Conservation (phyloP, 2,113 vertebrate genomes). For the Cochlearius cochlearius region DNA sequence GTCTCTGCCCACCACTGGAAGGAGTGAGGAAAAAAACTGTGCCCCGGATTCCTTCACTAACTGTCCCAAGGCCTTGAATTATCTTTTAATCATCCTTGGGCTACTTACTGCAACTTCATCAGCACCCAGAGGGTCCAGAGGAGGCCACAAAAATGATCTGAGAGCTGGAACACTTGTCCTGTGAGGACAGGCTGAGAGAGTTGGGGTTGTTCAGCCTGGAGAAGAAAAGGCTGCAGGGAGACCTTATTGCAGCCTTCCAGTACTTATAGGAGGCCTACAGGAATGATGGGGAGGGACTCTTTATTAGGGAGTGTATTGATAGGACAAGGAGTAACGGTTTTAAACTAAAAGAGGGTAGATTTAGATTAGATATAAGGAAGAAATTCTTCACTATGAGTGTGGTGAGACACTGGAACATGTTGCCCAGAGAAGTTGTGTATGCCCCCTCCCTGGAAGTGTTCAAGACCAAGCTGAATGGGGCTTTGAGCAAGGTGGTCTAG, state of each 20-base stretch:
- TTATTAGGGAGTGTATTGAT: neutral
- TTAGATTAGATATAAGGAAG: neutral
- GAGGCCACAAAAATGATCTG: neutral
- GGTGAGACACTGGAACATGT: neutral
- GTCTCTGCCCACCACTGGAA: too few species aligned
- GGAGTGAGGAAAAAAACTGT: too few species aligned
- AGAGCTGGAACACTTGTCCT: neutral
- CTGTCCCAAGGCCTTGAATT: too few species aligned
- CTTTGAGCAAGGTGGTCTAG: neutral
- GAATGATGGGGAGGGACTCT: neutral
- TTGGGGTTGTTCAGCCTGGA: neutral
- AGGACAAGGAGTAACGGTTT: accelerated
- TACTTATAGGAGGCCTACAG: neutral
- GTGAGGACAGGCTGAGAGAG: neutral
- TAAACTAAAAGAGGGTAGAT: neutral
- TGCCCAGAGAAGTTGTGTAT: neutral
- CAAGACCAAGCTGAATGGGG: neutral
- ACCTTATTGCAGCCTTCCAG: neutral
- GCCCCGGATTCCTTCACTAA: too few species aligned
- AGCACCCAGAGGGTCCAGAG: too few species aligned
- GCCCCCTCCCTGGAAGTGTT: neutral
- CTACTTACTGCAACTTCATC: too few species aligned
- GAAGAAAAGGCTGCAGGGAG: accelerated
- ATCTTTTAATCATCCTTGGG: too few species aligned
- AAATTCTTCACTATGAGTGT: neutral